Conservation (phyloP, 2,797 vertebrate species). For the Acrossocheilus fasciatus region DNA sequence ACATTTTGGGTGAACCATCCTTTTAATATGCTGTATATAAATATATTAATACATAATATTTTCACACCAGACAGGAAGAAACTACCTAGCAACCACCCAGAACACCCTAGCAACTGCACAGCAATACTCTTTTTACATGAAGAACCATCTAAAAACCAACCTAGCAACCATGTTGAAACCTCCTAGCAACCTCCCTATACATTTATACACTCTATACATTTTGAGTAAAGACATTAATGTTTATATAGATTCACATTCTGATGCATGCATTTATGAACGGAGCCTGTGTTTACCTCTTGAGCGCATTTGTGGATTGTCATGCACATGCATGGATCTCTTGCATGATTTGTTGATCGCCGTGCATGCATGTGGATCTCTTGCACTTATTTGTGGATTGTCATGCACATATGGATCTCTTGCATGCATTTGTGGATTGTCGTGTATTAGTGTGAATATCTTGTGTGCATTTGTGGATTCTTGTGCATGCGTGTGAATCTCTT, state of each 20-base stretch:
- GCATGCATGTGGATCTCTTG: background rate
- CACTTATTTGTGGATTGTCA: accelerated
- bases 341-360: background rate
- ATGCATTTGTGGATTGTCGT: background rate
- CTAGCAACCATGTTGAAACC: background rate
- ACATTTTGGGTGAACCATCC: too few species aligned
- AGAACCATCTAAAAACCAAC: background rate
- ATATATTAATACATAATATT: background rate
- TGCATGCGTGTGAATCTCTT: background rate
- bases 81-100: too few species aligned
- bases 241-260: too few species aligned
- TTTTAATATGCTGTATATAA: too few species aligned
- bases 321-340: background rate
- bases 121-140: background rate
- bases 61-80: too few species aligned
- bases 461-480: background rate
- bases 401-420: background rate
- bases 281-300: background rate
- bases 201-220: too few species aligned
- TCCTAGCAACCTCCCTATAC: background rate
- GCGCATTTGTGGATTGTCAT: background rate
- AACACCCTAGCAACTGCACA: background rate
- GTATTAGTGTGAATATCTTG: background rate
- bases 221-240: too few species aligned
- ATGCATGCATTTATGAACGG: too few species aligned